phyloP scores from a whole-genome alignment of 2,113 vertebrate species.

The Zapus hudsonius region DNA sequence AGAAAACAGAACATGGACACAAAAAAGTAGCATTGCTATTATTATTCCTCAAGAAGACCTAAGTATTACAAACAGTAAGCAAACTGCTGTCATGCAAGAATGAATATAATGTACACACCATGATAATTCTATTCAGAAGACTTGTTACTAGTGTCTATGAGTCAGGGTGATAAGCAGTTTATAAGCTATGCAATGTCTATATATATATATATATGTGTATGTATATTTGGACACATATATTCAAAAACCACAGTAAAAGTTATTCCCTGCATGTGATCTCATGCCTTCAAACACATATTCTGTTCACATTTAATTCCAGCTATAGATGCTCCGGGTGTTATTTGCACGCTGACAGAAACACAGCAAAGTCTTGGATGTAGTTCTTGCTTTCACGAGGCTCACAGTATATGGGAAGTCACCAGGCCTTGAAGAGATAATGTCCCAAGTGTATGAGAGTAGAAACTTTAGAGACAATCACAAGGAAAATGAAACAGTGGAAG shows the following conservation, averaged over 20 bases:
- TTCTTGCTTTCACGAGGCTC: no score
- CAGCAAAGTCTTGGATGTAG: no score
- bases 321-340: no score
- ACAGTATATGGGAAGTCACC: no score
- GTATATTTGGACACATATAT: neutral
- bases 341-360: no score
- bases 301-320: no score
- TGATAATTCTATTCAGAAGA: neutral
- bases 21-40: neutral
- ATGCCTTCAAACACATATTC: no score
- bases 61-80: slow-evolving; percentile 4
- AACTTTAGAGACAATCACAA: no score
- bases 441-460: no score
- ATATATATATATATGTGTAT: neutral
- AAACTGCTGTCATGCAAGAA: neutral
- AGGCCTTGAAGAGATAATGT: no score
- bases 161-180: neutral
- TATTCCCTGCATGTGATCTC: neutral
- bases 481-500: no score
- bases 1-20: slow-evolving; percentile 19
- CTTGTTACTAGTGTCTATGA: slow-evolving; percentile 4
- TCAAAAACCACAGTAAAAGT: no score
- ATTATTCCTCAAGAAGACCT: slow-evolving; percentile 8
- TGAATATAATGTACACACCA: neutral
- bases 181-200: neutral